Base-by-base conservation (phyloP, 2,888 invertebrate species). In the Ichneumoninae sp. region DNA sequence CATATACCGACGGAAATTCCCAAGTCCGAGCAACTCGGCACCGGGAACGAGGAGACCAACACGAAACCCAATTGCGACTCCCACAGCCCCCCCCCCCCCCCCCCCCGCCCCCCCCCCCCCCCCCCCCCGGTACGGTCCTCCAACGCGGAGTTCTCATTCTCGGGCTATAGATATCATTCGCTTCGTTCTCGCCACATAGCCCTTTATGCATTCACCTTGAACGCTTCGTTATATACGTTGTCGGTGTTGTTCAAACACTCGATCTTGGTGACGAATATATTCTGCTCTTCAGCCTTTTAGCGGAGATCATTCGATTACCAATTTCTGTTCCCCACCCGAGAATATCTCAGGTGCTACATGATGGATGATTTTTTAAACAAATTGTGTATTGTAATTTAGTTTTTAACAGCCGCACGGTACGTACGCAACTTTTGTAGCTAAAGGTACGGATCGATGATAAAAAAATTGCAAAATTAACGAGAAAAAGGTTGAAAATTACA, bases 1-100 rank as follows among this genome's bases (percentile, higher is more conserved):
- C 44, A 44, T 44, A 44, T 16, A 88, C 91, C 88, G 88, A 87
- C 88, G 87, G 88, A 90, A 91, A 91, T 91, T 91, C 88, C 90
- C 90, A 91, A 91, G 89, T 90, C 89, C 90, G 88, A 88, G 63
- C 65, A 87, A 88, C 54, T 52, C 54, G 79, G 57, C 50, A 74
- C 10, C 57, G 70, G 71, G 79, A 70, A 75, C 65, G 76, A 82
- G 85, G 78, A 68, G 79, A 83, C 81, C 83, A 73, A 78, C 81
- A 81, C 74, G 80, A 87, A 88, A 87, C 84, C 76, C 86, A 87
- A 88, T 88, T 87, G 87, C 68, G 81, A 44, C 44, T 16, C 44
- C 44, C 44, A 0, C 44, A n/a, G n/a, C n/a, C n/a, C n/a, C n/a
- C n/a, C n/a, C n/a, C n/a, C n/a, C n/a, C n/a, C n/a, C n/a, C n/a